These are phyloP conservation scores for Drosophila gaucha DNA, from an alignment of 2,888 invertebrate genomes.

Conservation along the genomic window DNA sequence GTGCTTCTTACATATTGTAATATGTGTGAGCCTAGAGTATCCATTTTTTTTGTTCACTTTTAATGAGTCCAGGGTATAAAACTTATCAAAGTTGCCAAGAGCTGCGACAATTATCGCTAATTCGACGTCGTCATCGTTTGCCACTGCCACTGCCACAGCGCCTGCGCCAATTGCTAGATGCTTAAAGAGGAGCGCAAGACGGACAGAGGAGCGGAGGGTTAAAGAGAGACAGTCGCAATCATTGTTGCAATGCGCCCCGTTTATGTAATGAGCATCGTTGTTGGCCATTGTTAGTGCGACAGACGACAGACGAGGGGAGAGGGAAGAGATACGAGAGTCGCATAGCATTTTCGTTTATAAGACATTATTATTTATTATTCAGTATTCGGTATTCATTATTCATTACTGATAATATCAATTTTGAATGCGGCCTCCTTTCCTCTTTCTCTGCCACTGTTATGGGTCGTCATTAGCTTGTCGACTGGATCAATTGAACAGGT, in stretches of 20 bases:
- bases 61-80: conserved; percentile 12
- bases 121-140: conserved; percentile 50
- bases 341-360: conserved; percentile 43
- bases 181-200: neutral
- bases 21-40: no score
- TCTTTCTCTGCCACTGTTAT: conserved; percentile 23
- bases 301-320: no score
- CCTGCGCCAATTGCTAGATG: conserved; percentile 27
- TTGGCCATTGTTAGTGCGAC: conserved; percentile 21
- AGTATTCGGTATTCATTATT: conserved; percentile 35
- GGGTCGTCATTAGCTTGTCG: conserved; percentile 39
- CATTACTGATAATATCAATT: conserved; percentile 42
- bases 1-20: no score
- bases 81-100: conserved; percentile 56
- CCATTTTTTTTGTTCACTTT: no score
- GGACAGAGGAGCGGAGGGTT: neutral
- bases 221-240: conserved; percentile 7
- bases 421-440: conserved; percentile 29
- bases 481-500: conserved; percentile 41
- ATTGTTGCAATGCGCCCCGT: conserved; percentile 59
- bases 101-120: conserved; percentile 69
- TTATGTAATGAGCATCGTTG: conserved; percentile 65
- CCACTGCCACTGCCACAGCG: conserved; percentile 18
- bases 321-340: no score
- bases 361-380: conserved; percentile 69